Conservation (phyloP, 2,797 vertebrate species). For the Gambusia yucatana region DNA sequence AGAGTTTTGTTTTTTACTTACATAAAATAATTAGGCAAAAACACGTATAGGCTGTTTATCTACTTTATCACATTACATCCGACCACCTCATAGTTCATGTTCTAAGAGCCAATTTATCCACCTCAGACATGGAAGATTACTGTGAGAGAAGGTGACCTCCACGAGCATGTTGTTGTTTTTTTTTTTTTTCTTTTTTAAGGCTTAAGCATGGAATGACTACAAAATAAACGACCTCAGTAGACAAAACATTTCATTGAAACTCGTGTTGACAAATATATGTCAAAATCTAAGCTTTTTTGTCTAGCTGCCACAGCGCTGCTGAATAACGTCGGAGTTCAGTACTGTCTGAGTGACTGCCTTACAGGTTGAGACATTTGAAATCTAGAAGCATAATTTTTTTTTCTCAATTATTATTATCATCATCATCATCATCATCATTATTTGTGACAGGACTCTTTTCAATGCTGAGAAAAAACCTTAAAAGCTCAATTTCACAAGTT, state of each 20-base stretch:
- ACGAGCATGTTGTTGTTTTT: slow-evolving; percentile 87
- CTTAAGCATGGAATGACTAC: slow-evolving; percentile 99
- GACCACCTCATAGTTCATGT: slow-evolving; percentile 88
- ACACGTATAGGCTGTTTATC: slow-evolving; percentile 82
- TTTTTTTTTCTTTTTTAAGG: slow-evolving; percentile 74
- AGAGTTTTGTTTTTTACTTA: slow-evolving; percentile 81
- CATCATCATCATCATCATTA: slow-evolving; percentile 11
- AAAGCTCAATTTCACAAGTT: slow-evolving; percentile 96
- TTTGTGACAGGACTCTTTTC: slow-evolving; percentile 86
- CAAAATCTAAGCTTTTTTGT: slow-evolving; percentile 96
- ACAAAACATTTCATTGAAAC: slow-evolving; percentile 97
- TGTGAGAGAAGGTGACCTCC: slow-evolving; percentile 85
- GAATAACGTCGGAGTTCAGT: slow-evolving; percentile 90
- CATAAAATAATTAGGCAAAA: slow-evolving; percentile 86
- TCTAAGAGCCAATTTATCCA: slow-evolving; percentile 89
- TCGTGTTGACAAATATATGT: slow-evolving; percentile 94
- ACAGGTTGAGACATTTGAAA: slow-evolving; percentile 84
- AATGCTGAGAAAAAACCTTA: slow-evolving; percentile 80
- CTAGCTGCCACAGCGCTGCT: slow-evolving; percentile 99
- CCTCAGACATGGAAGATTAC: slow-evolving; percentile 82
- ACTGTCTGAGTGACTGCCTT: slow-evolving; percentile 85
- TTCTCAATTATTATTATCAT: slow-evolving; percentile 2
- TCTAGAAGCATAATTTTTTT: slow-evolving; percentile 76
- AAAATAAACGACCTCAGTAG: slow-evolving; percentile 96
- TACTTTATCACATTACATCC: slow-evolving; percentile 82